A percentile compares a stretch with the other conserved stretches of the same genome.
Conservation (phyloP, 2,113 vertebrate genomes). For the Pycnonotus jocosus region DNA sequence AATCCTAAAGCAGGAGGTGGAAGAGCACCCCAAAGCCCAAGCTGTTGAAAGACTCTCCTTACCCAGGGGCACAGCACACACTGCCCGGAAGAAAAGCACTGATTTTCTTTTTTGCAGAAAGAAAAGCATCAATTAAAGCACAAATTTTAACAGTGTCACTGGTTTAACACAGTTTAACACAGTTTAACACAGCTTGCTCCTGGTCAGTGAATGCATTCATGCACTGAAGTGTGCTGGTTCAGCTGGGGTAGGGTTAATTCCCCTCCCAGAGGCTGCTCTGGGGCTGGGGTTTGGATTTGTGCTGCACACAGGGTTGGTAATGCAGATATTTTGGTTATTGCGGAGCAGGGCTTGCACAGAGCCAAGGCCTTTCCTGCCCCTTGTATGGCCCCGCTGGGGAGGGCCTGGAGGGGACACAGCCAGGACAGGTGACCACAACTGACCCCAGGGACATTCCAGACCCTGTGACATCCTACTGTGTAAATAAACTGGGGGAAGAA, state of each 20-base stretch:
- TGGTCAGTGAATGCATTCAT: background rate
- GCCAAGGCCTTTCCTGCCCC: background rate
- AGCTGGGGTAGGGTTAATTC: background rate
- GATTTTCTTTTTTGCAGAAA: background rate
- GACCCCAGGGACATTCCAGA: background rate
- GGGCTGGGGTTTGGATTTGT: background rate
- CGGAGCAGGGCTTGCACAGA: background rate
- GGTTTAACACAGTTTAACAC: background rate
- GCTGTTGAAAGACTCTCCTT: background rate
- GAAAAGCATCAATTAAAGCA: background rate
- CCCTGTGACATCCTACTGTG: rapidly evolving
- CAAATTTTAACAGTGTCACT: rapidly evolving
- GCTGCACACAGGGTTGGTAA: background rate
- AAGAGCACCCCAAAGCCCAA: background rate
- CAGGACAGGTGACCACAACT: background rate
- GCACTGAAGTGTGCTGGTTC: background rate
- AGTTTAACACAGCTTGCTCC: background rate
- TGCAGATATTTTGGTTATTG: background rate
- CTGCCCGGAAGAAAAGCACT: rapidly evolving
- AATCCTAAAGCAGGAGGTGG: background rate
- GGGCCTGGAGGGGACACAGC: background rate
- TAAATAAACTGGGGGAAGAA: no score
- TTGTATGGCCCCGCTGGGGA: rapidly evolving
- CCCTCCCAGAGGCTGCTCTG: rapidly evolving
- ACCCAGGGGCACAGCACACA: background rate